Conservation (phyloP, 1,140 invertebrate genomes). For the Drosophila azteca region DNA sequence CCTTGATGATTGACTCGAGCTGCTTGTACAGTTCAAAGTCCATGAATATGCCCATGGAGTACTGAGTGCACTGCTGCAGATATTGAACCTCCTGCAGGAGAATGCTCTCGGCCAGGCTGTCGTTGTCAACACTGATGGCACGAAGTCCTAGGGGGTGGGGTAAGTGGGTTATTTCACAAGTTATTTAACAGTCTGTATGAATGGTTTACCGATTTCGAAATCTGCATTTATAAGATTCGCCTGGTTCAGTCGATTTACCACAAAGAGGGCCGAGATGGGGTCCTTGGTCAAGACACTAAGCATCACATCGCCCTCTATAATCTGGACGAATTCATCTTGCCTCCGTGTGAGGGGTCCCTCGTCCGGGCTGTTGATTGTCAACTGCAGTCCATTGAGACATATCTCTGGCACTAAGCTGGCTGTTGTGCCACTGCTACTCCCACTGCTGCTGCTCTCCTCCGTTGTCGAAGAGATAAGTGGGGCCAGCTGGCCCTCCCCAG, state of each 20-base stretch:
- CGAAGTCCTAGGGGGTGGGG: conserved; percentile 53
- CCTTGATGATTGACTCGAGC: conserved; percentile 65
- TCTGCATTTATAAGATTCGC: conserved; percentile 74
- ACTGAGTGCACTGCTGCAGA: conserved; percentile 70
- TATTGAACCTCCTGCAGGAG: conserved; percentile 79
- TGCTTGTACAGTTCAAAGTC: conserved; percentile 68
- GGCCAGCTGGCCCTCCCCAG: conserved; percentile 40
- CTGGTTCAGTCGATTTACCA: conserved; percentile 77
- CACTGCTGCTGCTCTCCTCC: conserved; percentile 24
- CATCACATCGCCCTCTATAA: conserved; percentile 75
- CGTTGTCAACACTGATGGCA: conserved; percentile 64
- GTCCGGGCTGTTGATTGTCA: conserved; percentile 41
- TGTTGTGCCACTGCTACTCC: conserved; percentile 33
- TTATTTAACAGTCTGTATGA: neutral
- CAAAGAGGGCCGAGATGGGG: conserved; percentile 70
- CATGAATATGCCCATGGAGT: conserved; percentile 76
- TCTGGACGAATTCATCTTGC: conserved; percentile 68
- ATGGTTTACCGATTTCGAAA: conserved; percentile 76
- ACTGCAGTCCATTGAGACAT: conserved; percentile 69
- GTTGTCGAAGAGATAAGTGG: conserved; percentile 63
- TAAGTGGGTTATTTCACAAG: neutral
- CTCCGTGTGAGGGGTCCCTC: conserved; percentile 48
- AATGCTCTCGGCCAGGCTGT: conserved; percentile 63
- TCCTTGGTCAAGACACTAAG: conserved; percentile 74
- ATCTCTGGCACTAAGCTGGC: conserved; percentile 62